Conservation (phyloP, 2,113 vertebrate species). For the Rhadina sibilatrix region DNA sequence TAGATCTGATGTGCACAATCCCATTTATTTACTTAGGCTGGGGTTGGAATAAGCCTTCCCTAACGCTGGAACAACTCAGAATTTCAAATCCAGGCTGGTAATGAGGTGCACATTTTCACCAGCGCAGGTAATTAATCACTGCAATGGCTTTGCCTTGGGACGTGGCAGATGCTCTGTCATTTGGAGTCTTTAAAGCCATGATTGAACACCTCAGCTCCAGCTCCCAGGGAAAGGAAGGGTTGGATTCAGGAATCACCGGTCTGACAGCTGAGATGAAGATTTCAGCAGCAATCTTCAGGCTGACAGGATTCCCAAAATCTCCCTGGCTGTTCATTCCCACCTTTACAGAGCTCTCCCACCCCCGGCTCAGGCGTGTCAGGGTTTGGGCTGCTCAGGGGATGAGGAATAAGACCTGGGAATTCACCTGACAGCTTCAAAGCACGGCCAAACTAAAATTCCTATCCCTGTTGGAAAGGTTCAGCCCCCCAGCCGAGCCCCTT, state of each 20-base stretch:
- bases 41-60: background rate
- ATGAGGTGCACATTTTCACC: constrained; percentile 52
- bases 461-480: background rate
- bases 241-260: constrained; percentile 29
- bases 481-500: background rate
- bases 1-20: background rate
- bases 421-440: background rate
- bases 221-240: background rate
- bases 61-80: constrained; percentile 1
- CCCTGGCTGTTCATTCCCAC: background rate
- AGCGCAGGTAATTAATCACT: constrained; percentile 52
- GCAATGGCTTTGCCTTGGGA: constrained; percentile 54
- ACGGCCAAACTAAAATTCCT: fast-evolving
- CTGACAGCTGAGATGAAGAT: constrained; percentile 25
- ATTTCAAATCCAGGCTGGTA: constrained; percentile 50
- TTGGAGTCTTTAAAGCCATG: constrained; percentile 56
- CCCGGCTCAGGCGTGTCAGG: background rate
- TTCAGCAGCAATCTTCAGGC: background rate
- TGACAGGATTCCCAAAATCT: background rate
- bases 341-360: background rate
- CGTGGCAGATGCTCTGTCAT: constrained; percentile 53
- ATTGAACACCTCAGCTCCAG: constrained; percentile 30
- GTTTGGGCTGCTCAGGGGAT: background rate
- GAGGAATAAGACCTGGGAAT: background rate
- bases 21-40: constrained; percentile 26